These are phyloP conservation scores for Emydoidea blandingii DNA, from an alignment of 2,797 vertebrate genomes.

Conservation along the genomic window DNA sequence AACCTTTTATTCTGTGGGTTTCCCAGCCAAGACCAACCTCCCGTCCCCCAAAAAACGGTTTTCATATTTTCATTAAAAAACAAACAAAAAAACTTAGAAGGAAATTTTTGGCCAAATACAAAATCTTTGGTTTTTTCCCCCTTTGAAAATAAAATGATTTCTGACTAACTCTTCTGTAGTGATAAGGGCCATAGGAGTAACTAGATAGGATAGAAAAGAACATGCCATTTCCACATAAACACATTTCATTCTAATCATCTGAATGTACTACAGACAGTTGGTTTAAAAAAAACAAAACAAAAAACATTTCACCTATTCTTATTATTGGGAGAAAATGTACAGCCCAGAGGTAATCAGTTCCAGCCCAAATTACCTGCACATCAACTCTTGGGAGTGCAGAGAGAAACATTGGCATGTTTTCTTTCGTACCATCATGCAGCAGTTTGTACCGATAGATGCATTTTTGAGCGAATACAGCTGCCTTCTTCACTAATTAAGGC, in stretches of 20 bases:
- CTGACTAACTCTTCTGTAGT: neutral
- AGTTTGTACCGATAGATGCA: conserved; percentile 64
- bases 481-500: conserved; percentile 74
- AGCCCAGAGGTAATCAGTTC: conserved; percentile 13
- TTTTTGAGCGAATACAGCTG: conserved; percentile 77
- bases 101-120: neutral
- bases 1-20: neutral
- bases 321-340: conserved; percentile 18
- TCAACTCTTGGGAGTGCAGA: neutral
- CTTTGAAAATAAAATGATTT: neutral
- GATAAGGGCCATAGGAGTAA: neutral
- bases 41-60: neutral
- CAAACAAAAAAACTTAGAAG: neutral
- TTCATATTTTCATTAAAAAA: neutral
- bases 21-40: neutral
- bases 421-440: conserved; percentile 57
- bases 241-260: neutral
- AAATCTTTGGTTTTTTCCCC: neutral
- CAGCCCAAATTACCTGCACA: neutral
- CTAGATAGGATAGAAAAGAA: neutral
- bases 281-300: conserved; percentile 8
- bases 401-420: conserved; percentile 33
- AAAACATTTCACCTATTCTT: conserved; percentile 12
- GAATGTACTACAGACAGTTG: conserved; percentile 19
- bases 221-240: neutral